Base-by-base conservation (phyloP, 1,140 invertebrate species). In the Lerema accius region DNA sequence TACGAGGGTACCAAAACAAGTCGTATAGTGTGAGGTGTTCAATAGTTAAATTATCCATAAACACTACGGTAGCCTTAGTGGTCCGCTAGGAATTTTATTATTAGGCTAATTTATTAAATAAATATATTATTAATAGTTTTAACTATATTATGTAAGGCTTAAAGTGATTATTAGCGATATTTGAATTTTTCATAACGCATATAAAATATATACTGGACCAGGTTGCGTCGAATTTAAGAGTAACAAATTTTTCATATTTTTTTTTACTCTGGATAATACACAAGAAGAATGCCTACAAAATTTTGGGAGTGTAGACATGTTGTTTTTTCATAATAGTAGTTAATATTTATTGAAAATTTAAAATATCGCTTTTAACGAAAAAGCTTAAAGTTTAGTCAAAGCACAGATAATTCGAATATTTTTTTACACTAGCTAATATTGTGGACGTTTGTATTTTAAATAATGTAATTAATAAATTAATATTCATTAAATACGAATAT, bases 331-430 rank as follows among this genome's bases (percentile, higher is more conserved):
- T 23, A 23, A 23, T 3, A 3, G 19, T 23, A 23, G 5, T 23
- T 23, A 3, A 23, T 5, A 23, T 23, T 23, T 3, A 23, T 23
- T 23, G 5, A 16, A 23, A n/a, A 19, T 26, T 46, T 46, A 9
- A 51, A 37, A 55, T 55, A 55, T 40, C 50, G 37, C 50, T 55
- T 13, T 55, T 26, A 40, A 40, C 6, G 9, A 46, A 46, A n/a
- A 26, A 53, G 50, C 3, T 7, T 14, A 40, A 53, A 40, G 40
- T 40, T 23, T 53, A 53, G 35, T 53, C 35, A 40, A 53, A 53
- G 17, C 39, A 53, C 39, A 53, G 17, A 53, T 53, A 53, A 40
- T 51, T 53, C 35, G 40, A 53, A 53, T 53, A 53, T 53, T 53
- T 53, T 53, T 53, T 53, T 53, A 53, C 50, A 53, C 19, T 19